Evolutionary conservation across 2,888 invertebrate species (phyloP), one percentile per base, ranked within the genome.

Genomic region (Athripsodes cinereus): DNA sequence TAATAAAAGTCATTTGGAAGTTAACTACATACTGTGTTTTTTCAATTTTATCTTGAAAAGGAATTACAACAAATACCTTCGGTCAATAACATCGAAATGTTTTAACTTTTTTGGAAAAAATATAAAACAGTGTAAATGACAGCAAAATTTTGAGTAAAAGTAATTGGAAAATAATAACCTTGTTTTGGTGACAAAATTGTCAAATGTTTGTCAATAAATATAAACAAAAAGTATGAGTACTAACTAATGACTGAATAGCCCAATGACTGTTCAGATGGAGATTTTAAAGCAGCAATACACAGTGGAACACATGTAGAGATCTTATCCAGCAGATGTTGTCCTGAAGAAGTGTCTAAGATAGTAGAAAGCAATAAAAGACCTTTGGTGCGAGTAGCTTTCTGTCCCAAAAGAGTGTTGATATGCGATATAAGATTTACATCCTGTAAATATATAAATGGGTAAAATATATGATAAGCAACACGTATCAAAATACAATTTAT

Each of bases 271-370:
- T 19, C 64, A 53, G 21, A 58, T 46, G 34, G 65, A 62, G 21
- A 66, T 66, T n/a, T 65, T 63, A 55, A 64, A 62, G 54, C 66
- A 66, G 6, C 66, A 59, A 62, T 69, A 68, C 35, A 68, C 60
- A n/a, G 26, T 26, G 52, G 48, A 51, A 62, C 20, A 57, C 57
- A 62, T 3, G 22, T 6, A 16, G 57, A 44, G n/a, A 54, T 57
- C 18, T 59, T 57, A 13, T 57, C 55, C 1, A 49, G n/a, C 20
- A 62, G 22, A 16, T n/a, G 2, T 40, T 40, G 40, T 40, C 40
- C 40, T 8, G 40, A 40, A 13, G 40, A 40, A 40, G n/a, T 16
- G 16, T 40, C 40, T 40, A 40, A 13, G 16, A 16, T 13, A 8
- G 40, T 16, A 8, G 40, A 40, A 3, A 40, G 40, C 13, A 40